A percentile compares a stretch with the other conserved stretches of the same genome.
Conservation (phyloP, 64 coral and sea anemone species). For the Actinia tenebrosa region DNA sequence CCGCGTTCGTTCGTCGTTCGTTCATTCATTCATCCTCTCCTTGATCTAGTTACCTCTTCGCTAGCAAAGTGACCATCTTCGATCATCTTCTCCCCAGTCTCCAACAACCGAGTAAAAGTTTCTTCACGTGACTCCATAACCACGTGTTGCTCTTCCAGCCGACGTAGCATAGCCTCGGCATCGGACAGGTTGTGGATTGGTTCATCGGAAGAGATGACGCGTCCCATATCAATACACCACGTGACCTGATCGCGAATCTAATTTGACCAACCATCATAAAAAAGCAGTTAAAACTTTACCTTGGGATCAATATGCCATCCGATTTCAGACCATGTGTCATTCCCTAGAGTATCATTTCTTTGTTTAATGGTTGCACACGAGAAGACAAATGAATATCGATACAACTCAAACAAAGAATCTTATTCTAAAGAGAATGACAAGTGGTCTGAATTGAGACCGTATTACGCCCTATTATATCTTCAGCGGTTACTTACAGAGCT, state of each 20-base stretch:
- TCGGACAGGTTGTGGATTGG: constrained; percentile 66
- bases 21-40: not conserved
- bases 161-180: constrained; percentile 61
- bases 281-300: too few relatives aligned
- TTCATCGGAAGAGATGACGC: constrained; percentile 70
- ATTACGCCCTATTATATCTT: too few relatives aligned
- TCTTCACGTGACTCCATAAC: constrained; percentile 90
- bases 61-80: constrained; percentile 82
- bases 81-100: constrained; percentile 86
- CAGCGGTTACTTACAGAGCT: too few relatives aligned
- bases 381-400: too few relatives aligned
- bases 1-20: too few relatives aligned
- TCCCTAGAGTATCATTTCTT: too few relatives aligned
- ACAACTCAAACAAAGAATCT: too few relatives aligned
- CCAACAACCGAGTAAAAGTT: constrained; percentile 67
- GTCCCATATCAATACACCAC: constrained; percentile 89
- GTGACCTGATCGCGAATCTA: constrained; percentile 84
- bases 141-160: constrained; percentile 75
- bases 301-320: too few relatives aligned
- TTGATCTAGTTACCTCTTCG: constrained; percentile 56
- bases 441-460: too few relatives aligned
- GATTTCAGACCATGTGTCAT: too few relatives aligned
- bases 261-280: not conserved
- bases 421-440: too few relatives aligned
- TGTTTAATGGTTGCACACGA: too few relatives aligned